Conservation (phyloP, 2,888 invertebrate genomes). For the Cremastinae sp. region DNA sequence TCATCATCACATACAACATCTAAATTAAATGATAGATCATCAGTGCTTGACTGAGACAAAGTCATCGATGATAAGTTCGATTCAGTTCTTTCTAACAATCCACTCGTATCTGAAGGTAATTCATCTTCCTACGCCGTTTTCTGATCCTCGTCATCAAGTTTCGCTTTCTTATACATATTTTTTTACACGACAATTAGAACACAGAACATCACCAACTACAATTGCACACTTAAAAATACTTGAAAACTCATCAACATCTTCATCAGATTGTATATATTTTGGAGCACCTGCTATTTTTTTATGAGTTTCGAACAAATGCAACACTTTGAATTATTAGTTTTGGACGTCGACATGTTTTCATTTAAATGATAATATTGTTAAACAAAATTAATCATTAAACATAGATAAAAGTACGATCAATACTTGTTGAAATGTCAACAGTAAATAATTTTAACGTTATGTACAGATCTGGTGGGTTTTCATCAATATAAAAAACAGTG, state of each 20-base stretch:
- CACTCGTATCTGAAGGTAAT: slow-evolving; percentile 2
- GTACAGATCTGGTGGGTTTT: no score
- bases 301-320: no score
- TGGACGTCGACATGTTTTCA: no score
- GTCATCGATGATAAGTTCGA: slow-evolving; percentile 22
- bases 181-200: slow-evolving; percentile 29
- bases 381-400: no score
- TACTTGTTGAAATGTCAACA: no score
- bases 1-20: not conserved
- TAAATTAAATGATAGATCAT: slow-evolving; percentile 8
- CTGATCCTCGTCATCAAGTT: no score
- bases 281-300: no score
- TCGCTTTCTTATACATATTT: slow-evolving; percentile 45
- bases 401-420: no score
- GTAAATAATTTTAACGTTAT: no score
- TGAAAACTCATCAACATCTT: slow-evolving; percentile 37
- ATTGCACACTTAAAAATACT: slow-evolving; percentile 35
- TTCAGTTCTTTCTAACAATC: not conserved
- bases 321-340: no score
- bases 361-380: no score
- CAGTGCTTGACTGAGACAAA: slow-evolving; percentile 46
- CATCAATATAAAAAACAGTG: no score
- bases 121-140: not conserved
- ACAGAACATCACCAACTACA: slow-evolving; percentile 46
- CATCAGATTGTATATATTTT: slow-evolving; percentile 19